phyloP scores from a whole-genome alignment of 2,888 invertebrate species.

The Vesta saturnalis region DNA sequence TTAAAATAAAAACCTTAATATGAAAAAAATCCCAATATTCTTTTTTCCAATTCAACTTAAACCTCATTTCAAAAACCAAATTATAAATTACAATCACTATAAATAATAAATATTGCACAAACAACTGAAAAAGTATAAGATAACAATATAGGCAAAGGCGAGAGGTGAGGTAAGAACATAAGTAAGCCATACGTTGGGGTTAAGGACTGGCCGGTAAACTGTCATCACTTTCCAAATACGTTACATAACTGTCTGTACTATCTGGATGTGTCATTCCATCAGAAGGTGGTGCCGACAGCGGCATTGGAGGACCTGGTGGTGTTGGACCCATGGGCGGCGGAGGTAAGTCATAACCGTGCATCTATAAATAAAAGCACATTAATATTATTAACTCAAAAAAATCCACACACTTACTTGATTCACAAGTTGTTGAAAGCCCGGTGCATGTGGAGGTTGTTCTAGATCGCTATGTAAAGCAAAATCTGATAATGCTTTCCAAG shows the following conservation, averaged over 20 bases:
- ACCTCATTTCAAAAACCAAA: neutral
- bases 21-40: neutral
- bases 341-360: conserved; percentile 88
- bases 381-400: neutral
- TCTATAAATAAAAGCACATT: conserved; percentile 65
- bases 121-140: conserved; percentile 15
- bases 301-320: conserved; percentile 62
- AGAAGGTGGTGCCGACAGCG: conserved; percentile 68
- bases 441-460: conserved; percentile 83
- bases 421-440: conserved; percentile 96
- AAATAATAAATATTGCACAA: conserved; percentile 36
- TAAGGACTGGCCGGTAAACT: conserved; percentile 80
- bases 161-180: conserved; percentile 34
- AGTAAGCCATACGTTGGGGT: conserved; percentile 47
- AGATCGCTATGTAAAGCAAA: conserved; percentile 95
- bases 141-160: conserved; percentile 35
- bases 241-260: conserved; percentile 90
- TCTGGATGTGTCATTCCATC: conserved; percentile 80
- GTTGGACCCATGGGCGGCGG: conserved; percentile 64
- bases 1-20: neutral
- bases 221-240: conserved; percentile 91
- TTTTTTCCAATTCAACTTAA: neutral
- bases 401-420: conserved; percentile 76
- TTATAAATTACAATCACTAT: neutral
- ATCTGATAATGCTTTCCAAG: conserved; percentile 96